Evolutionary conservation across 2,113 vertebrate species (phyloP), one percentile per base, ranked within the genome.

Genomic region (Onychostoma macrolepis): DNA sequence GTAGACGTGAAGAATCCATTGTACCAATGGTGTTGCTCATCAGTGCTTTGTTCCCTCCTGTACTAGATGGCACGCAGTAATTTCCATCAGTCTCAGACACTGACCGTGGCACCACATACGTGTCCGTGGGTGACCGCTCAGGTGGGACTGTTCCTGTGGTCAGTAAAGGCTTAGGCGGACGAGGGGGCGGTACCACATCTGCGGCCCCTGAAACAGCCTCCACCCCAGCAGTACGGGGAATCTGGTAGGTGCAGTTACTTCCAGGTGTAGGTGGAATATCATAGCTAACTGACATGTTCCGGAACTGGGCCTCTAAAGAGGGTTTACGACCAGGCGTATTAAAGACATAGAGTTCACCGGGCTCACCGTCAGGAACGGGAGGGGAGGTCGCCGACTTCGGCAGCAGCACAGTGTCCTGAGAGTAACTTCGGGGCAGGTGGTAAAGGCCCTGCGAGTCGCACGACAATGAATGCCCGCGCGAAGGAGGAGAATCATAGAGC

Each of bases 191-290:
- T 30, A 97, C 91, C 72, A 96, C 93, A 84, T 98, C 97, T 72
- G 96, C 87, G 89, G 94, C 93, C 82, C 95, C 94, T 38, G 96
- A 84, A 85, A 89, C 92, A 0, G 95, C 78, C 88, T 12, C 89
- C 48, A 43, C 90, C 4, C 96, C 92, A 92, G 91, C 89, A 0
- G 97, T 97, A 89, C 98, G 95, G 50, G 97, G 98, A 84, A 98
- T 95, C 93, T 98, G 97, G 5, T 98, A 99, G 83, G 97, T 96
- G 88, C 94, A 96, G 93, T 97, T 97, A 19, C 95, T 95, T 53
- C 97, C 98, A 0, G 98, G 97, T 0, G 97, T 96, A 30, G 98
- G 95, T 19, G 98, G 98, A 94, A 99, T 96, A 92, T 99, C 98
- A 0, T 99, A 99, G 92, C 97, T 98, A 85, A 98, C 89, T 63